Conservation (phyloP, 2,888 invertebrate species). For the Molorchus minor region DNA sequence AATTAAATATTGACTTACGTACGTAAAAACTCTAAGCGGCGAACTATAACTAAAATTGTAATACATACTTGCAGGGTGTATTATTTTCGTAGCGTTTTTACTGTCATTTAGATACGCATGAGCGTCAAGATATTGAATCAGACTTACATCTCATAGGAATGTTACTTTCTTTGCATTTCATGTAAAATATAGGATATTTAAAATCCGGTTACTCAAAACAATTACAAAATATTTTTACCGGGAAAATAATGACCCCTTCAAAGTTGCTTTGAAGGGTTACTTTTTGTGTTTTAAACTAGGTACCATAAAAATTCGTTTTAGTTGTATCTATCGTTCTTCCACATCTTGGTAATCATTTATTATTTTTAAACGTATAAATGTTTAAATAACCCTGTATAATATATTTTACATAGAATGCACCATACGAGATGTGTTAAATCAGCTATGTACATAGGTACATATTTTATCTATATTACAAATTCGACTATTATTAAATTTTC, state of each 20-base stretch:
- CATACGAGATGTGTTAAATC: conserved; percentile 26
- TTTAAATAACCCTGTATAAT: no score
- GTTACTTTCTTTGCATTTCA: conserved; percentile 1
- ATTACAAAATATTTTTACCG: no score
- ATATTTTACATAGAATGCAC: conserved; percentile 16
- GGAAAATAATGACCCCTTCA: no score
- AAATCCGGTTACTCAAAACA: no score
- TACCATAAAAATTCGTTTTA: no score
- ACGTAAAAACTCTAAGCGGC: conserved; percentile 20
- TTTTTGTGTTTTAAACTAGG: no score
- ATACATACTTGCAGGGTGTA: conserved; percentile 6
- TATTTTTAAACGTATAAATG: no score
- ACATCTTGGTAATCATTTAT: no score
- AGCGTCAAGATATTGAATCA: conserved; percentile 30
- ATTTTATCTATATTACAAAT: conserved; percentile 22
- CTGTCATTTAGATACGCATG: conserved; percentile 33
- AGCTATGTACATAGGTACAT: conserved; percentile 24
- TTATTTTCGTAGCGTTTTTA: no score
- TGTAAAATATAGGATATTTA: no score
- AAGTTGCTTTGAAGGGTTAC: no score
- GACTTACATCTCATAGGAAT: conserved; percentile 32
- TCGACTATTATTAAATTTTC: conserved; percentile 21
- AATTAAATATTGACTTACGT: conserved; percentile 11
- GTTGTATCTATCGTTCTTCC: no score
- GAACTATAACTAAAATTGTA: conserved; percentile 26